Conservation (phyloP, 2,888 invertebrate species). For the Coleophora flavipennella region DNA sequence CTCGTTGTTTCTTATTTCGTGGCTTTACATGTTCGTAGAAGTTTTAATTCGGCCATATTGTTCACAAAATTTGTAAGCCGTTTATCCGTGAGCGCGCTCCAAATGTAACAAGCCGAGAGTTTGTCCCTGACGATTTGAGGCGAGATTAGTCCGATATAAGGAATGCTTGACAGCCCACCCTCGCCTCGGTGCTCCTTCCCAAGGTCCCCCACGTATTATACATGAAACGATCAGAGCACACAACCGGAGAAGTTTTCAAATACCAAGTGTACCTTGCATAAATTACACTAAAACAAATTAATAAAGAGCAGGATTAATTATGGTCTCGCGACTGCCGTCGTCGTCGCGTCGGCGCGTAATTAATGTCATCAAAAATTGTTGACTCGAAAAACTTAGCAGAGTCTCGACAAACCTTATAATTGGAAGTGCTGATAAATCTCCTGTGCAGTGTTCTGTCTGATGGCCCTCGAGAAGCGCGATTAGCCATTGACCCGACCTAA, state of each 20-base stretch:
- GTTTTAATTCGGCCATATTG: conserved; percentile 13
- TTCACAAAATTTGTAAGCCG: conserved; percentile 8
- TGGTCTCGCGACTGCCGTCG: neutral
- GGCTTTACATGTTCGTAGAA: conserved; percentile 11
- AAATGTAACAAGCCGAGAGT: conserved; percentile 19
- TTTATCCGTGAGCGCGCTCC: conserved; percentile 14
- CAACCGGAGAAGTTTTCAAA: neutral
- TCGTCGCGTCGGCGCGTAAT: conserved; percentile 3
- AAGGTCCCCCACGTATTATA: conserved; percentile 1
- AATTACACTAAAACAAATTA: conserved; percentile 3
- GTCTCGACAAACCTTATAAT: neutral
- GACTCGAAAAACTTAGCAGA: neutral
- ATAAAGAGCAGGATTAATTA: conserved; percentile 2
- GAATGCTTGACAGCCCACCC: conserved; percentile 12
- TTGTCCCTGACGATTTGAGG: conserved; percentile 22
- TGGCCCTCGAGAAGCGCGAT: conserved; percentile 38
- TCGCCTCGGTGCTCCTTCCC: conserved; percentile 3
- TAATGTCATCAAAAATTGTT: conserved; percentile 2
- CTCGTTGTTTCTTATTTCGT: conserved; percentile 7
- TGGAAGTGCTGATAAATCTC: neutral
- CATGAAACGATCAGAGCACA: neutral
- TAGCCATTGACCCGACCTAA: conserved; percentile 57
- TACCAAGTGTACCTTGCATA: neutral
- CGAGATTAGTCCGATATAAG: conserved; percentile 23
- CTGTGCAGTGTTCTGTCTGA: conserved; percentile 5